Percentiles rank a stretch among this genome's conserved stretches.
Evolutionary conservation across 2,113 vertebrate species (phyloP).

Genomic region (Sylvietta virens): DNA sequence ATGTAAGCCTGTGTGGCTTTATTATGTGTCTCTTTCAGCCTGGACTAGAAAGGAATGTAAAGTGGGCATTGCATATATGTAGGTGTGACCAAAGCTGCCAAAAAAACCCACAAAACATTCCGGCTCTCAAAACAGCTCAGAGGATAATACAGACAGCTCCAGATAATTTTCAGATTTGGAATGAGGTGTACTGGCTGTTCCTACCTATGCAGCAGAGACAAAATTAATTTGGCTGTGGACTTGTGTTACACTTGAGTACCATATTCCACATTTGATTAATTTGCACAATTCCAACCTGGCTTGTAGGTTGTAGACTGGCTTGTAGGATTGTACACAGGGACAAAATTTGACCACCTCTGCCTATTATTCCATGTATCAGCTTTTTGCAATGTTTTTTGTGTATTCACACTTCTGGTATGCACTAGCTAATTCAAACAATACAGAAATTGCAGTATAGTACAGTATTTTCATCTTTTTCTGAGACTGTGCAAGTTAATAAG

Average conservation of each 20-base stretch:
- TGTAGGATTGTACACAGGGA: background rate
- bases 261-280: background rate
- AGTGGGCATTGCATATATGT: background rate
- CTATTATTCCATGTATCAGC: background rate
- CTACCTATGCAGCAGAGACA: background rate
- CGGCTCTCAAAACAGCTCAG: background rate
- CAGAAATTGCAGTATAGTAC: background rate
- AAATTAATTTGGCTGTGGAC: background rate
- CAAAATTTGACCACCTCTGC: background rate
- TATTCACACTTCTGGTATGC: background rate
- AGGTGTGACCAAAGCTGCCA: background rate
- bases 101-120: background rate
- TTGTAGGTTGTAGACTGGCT: background rate
- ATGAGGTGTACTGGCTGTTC: background rate
- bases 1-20: background rate
- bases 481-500: background rate
- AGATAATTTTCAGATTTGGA: background rate
- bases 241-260: background rate
- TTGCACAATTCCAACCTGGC: background rate
- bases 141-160: background rate
- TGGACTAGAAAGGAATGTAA: background rate
- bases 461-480: background rate
- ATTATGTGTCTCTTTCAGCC: background rate
- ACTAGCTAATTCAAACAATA: background rate
- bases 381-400: background rate